Percentiles rank a stretch among this genome's conserved stretches.
These are phyloP conservation scores for Pseudorasbora parva DNA, from an alignment of 2,113 vertebrate species.

Conservation along the genomic window DNA sequence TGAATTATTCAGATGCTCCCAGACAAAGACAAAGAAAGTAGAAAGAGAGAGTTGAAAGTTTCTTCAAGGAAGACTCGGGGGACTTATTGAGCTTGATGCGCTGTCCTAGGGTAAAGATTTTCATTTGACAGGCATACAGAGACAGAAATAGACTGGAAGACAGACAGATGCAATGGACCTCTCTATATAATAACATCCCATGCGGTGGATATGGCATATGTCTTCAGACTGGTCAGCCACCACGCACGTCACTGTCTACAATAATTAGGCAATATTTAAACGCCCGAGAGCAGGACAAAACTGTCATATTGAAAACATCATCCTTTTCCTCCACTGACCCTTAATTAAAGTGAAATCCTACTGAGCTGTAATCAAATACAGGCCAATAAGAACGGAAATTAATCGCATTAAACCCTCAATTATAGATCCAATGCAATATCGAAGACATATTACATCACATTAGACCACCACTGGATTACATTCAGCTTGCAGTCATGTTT, in stretches of 20 bases:
- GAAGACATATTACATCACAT: constrained; percentile 16
- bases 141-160: background rate
- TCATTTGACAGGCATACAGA: background rate
- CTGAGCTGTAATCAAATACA: constrained; percentile 39
- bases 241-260: background rate
- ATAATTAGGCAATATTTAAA: background rate
- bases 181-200: background rate
- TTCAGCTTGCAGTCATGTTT: background rate
- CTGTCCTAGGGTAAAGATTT: constrained; percentile 12
- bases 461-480: constrained; percentile 8
- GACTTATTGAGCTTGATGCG: background rate
- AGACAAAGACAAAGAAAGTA: constrained; percentile 1
- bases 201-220: background rate
- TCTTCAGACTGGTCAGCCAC: background rate
- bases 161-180: constrained; percentile 12
- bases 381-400: constrained; percentile 41
- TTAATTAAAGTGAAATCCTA: constrained; percentile 20
- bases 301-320: background rate
- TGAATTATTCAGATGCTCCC: constrained; percentile 13
- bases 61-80: background rate
- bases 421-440: background rate
- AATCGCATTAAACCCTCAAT: constrained; percentile 41
- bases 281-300: background rate
- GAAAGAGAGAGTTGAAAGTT: background rate
- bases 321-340: constrained; percentile 1